A percentile compares a stretch with the other conserved stretches of the same genome.
These are phyloP conservation scores for Coryphaenoides rupestris DNA, from an alignment of 2,113 vertebrate genomes.

Conservation along the genomic window DNA sequence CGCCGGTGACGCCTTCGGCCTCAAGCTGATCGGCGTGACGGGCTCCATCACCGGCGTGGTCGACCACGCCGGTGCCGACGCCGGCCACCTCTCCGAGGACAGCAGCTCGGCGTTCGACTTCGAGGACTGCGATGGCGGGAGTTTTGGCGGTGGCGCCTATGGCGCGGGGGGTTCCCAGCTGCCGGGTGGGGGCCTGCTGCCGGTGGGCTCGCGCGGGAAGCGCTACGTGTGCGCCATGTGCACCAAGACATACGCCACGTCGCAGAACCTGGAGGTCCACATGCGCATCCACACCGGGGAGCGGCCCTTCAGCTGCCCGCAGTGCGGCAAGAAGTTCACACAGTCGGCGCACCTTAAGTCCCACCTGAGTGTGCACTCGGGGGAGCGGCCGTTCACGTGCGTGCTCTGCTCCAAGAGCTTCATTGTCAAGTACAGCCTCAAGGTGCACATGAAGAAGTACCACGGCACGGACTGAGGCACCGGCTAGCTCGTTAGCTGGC, in stretches of 20 bases:
- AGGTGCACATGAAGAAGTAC: constrained; percentile 64
- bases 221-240: constrained; percentile 55
- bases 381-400: constrained; percentile 61
- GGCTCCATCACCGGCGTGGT: constrained; percentile 27
- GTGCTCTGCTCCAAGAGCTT: constrained; percentile 62
- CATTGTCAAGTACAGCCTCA: constrained; percentile 67
- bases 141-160: constrained; percentile 31
- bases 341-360: constrained; percentile 71
- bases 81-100: constrained; percentile 38
- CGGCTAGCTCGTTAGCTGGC: too few species aligned
- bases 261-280: constrained; percentile 68
- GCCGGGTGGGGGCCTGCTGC: background rate
- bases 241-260: constrained; percentile 57
- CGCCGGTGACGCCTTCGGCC: constrained; percentile 39
- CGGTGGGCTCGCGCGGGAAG: background rate
- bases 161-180: constrained; percentile 11
- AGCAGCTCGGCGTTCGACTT: constrained; percentile 34
- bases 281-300: constrained; percentile 69
- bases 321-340: constrained; percentile 70
- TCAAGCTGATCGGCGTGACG: constrained; percentile 48
- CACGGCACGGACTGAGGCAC: constrained; percentile 30
- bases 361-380: constrained; percentile 65
- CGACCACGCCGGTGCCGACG: constrained; percentile 10
- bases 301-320: constrained; percentile 59
- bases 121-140: constrained; percentile 24